Evolutionary conservation across 1,140 invertebrate species (phyloP), one percentile per base, ranked within the genome.

Genomic region (Papilio dardanus): DNA sequence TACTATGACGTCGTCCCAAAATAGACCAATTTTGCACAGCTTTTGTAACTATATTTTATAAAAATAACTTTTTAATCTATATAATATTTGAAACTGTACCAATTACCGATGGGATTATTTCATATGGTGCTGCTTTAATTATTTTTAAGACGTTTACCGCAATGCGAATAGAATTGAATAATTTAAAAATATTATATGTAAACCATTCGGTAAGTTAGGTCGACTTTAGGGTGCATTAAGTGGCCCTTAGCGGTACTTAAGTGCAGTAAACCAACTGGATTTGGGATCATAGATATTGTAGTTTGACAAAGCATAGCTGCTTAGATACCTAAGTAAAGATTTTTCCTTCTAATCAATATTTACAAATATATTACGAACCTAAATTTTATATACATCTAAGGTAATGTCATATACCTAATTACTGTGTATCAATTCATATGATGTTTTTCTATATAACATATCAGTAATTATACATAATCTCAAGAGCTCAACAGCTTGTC

Each of bases 111-210:
- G 76, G 78, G 78, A 76, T 83, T 77, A 19, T 79, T 82, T 77
- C 73, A 73, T 74, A 81, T 30, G 83, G 83, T 85, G 83, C 79
- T 81, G 76, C 76, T 81, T 78, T 77, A 77, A 77, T 74, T 80
- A 78, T 81, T 79, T 83, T 79, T 79, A 75, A 62, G 74, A 35
- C 74, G 54, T 81, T 77, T 62, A 79, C 76, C 81, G 84, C 85
- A 87, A 85, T 85, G 84, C 87, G 78, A 69, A 81, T 86, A 85
- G 86, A 87, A 87, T 88, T 87, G 86, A 88, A 83, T 74, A 14
- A 73, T 83, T 73, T 78, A 54, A 19, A 31, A 12, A 54, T 54
- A 19, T 21, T 3, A 73, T 46, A 71, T 8, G 37, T 50, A 6
- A 50, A 46, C 21, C 14, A 68, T 74, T 74, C n/a, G 68, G 75